phyloP scores from a whole-genome alignment of 2,888 invertebrate species.

The Lithophane semibrunnea region DNA sequence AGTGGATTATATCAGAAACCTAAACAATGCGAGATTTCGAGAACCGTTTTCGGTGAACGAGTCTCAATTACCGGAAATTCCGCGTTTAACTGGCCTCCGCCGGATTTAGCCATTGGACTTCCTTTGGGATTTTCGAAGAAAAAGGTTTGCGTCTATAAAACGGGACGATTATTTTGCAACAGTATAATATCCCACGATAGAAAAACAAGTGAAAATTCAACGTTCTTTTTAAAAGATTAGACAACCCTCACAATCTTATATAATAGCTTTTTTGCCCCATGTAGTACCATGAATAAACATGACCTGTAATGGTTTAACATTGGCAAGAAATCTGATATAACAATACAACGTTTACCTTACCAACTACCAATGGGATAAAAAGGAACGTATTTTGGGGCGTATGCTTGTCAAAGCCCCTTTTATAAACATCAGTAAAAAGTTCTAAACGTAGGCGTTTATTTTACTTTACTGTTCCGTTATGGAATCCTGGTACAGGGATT shows the following conservation, averaged over 20 bases:
- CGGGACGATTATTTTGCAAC: constrained; percentile 54
- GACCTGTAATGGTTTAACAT: not conserved
- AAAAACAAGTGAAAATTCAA: constrained; percentile 32
- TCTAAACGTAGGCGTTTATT: constrained; percentile 64
- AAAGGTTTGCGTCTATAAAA: constrained; percentile 62
- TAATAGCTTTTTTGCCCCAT: not conserved
- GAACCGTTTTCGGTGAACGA: constrained; percentile 71
- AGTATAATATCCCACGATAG: constrained; percentile 14
- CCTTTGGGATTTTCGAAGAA: constrained; percentile 69
- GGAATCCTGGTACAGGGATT: constrained; percentile 79
- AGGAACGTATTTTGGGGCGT: constrained; percentile 56
- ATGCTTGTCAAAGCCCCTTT: constrained; percentile 70
- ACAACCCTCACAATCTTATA: not conserved
- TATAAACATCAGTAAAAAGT: not conserved
- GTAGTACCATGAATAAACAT: constrained; percentile 1
- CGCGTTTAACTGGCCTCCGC: constrained; percentile 69
- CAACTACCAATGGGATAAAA: constrained; percentile 29
- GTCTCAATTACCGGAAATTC: constrained; percentile 76
- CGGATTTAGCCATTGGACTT: constrained; percentile 62
- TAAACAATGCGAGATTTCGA: constrained; percentile 70
- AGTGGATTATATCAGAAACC: constrained; percentile 61
- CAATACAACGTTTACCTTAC: constrained; percentile 6
- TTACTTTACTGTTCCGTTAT: constrained; percentile 74
- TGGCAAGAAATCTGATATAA: not conserved
- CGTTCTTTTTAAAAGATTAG: constrained; percentile 16